Percentiles rank a stretch among this genome's conserved stretches.
These are phyloP conservation scores for Cyprichromis sp. DNA, from an alignment of 2,113 vertebrate genomes.

Conservation along the genomic window DNA sequence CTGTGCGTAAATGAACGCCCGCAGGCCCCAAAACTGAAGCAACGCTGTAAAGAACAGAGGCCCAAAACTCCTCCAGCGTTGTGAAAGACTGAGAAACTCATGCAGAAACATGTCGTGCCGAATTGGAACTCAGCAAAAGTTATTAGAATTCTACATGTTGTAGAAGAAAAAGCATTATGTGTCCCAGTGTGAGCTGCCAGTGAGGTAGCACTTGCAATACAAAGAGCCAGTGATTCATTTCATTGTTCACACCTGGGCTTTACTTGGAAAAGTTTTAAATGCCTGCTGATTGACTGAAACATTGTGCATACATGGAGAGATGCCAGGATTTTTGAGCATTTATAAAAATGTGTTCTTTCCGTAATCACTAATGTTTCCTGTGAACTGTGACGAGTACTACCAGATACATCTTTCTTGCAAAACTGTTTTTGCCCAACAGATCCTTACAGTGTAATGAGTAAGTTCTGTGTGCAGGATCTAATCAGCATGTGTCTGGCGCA, in stretches of 20 bases:
- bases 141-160: background rate
- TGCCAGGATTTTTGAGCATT: background rate
- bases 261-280: background rate
- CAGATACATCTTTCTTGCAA: accelerated
- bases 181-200: background rate
- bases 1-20: accelerated
- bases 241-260: background rate
- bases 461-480: accelerated
- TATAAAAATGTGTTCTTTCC: background rate
- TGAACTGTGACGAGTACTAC: background rate
- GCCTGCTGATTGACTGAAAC: accelerated
- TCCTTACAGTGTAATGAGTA: background rate
- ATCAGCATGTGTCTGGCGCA: accelerated
- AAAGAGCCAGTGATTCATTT: background rate
- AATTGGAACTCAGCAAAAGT: background rate
- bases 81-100: background rate
- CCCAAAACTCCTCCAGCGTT: background rate
- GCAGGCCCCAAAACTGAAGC: background rate
- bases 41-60: background rate
- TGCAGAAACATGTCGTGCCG: accelerated
- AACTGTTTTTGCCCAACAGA: background rate
- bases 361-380: background rate
- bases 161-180: background rate
- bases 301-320: background rate
- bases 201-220: background rate